Conservation (phyloP, 1,140 invertebrate species). For the Melanaphis sacchari region DNA sequence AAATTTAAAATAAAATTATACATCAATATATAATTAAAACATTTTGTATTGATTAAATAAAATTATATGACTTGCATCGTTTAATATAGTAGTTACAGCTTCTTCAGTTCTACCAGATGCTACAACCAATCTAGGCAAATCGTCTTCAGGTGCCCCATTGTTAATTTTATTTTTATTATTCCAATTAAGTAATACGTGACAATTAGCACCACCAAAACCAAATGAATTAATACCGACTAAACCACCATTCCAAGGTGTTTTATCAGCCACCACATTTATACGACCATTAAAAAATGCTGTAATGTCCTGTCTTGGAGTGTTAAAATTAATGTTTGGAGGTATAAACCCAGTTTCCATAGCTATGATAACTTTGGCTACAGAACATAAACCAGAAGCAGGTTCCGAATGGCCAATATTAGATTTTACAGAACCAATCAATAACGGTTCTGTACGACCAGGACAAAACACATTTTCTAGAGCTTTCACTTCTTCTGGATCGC, state of each 20-base stretch:
- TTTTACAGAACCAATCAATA: slow-evolving; percentile 89
- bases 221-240: slow-evolving; percentile 69
- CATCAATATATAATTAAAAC: not conserved
- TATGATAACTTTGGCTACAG: slow-evolving; percentile 78
- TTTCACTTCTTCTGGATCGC: slow-evolving; percentile 87
- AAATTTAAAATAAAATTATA: not conserved
- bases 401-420: slow-evolving; percentile 94
- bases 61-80: slow-evolving; percentile 66
- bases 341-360: slow-evolving; percentile 74
- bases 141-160: slow-evolving; percentile 65
- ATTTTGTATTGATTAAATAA: not conserved
- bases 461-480: slow-evolving; percentile 86
- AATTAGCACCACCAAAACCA: slow-evolving; percentile 72
- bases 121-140: slow-evolving; percentile 71
- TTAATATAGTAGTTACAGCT: slow-evolving; percentile 73
- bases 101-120: slow-evolving; percentile 76
- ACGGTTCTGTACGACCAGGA: slow-evolving; percentile 70
- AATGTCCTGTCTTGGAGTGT: slow-evolving; percentile 73
- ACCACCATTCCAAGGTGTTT: slow-evolving; percentile 71
- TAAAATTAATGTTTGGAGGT: slow-evolving; percentile 78
- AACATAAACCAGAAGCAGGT: slow-evolving; percentile 85
- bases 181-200: slow-evolving; percentile 73
- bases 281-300: slow-evolving; percentile 72
- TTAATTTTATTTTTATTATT: slow-evolving; percentile 68
- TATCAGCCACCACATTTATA: slow-evolving; percentile 71